These are phyloP conservation scores for Myrmophylax atrothorax DNA, from an alignment of 2,113 vertebrate species.

Conservation along the genomic window DNA sequence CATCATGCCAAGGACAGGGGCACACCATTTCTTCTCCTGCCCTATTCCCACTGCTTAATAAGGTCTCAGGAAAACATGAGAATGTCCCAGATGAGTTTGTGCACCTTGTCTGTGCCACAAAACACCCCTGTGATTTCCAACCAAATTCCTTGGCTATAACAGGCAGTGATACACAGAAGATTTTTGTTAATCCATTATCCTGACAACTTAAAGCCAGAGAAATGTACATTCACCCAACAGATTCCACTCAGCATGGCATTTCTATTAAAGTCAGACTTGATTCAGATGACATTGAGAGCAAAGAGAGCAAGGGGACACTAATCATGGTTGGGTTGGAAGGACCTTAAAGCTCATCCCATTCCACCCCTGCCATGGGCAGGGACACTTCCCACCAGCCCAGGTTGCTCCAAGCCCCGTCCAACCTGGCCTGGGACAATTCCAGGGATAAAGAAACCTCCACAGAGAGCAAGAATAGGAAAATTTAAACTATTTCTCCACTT, in stretches of 20 bases:
- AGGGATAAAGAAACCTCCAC: background rate
- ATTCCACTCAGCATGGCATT: background rate
- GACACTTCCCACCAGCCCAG: background rate
- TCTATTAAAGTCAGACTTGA: background rate
- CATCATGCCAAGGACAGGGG: accelerated
- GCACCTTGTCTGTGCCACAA: background rate
- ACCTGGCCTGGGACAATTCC: background rate
- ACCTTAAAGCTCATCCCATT: background rate
- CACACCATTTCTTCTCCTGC: background rate
- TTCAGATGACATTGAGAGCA: background rate
- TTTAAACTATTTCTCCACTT: background rate
- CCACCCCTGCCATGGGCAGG: background rate
- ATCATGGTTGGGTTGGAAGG: background rate
- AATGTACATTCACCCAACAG: background rate
- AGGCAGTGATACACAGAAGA: background rate
- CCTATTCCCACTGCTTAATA: background rate
- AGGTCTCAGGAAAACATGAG: background rate
- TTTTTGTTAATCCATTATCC: background rate
- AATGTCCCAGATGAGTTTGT: background rate
- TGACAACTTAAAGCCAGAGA: background rate
- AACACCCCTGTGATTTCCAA: background rate
- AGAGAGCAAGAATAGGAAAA: background rate
- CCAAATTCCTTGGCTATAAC: background rate
- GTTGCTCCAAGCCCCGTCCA: background rate
- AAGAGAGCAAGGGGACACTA: background rate